These are phyloP conservation scores for Periplaneta americana DNA, from an alignment of 1,140 invertebrate genomes.

Conservation along the genomic window DNA sequence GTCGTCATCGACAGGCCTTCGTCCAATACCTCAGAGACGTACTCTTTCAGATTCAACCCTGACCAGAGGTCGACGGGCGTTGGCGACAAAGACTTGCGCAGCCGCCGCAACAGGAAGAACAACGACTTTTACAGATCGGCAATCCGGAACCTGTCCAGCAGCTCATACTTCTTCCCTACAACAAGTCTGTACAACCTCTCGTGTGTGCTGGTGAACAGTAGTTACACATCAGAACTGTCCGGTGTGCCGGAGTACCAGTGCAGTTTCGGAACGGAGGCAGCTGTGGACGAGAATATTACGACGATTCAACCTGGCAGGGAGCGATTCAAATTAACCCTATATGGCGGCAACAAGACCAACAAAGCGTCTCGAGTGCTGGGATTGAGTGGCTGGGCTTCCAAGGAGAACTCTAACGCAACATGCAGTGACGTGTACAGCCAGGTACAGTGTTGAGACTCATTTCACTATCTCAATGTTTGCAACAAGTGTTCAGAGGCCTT, in stretches of 20 bases:
- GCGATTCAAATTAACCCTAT: not conserved
- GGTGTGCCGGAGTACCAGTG: not conserved
- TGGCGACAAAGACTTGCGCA: constrained; percentile 38
- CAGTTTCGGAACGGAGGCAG: not conserved
- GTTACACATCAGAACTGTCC: no score
- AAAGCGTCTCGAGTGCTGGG: not conserved
- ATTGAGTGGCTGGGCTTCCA: not conserved
- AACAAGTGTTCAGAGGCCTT: no score
- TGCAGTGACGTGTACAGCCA: not conserved
- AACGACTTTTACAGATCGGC: constrained; percentile 50
- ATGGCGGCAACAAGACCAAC: not conserved
- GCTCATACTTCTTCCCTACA: constrained; percentile 49
- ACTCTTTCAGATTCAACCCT: not conserved
- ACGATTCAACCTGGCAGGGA: not conserved
- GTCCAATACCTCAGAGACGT: not conserved
- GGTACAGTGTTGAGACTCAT: no score
- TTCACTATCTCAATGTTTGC: no score
- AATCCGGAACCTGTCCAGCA: constrained; percentile 47
- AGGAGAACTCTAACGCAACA: not conserved
- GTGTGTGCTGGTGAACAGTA: not conserved
- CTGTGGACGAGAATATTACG: not conserved
- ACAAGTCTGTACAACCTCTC: not conserved
- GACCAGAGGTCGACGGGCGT: not conserved
- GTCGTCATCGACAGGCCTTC: not conserved
- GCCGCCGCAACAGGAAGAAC: constrained; percentile 47